phyloP scores from a whole-genome alignment of 2,797 vertebrate species.

The Ispidina picta region DNA sequence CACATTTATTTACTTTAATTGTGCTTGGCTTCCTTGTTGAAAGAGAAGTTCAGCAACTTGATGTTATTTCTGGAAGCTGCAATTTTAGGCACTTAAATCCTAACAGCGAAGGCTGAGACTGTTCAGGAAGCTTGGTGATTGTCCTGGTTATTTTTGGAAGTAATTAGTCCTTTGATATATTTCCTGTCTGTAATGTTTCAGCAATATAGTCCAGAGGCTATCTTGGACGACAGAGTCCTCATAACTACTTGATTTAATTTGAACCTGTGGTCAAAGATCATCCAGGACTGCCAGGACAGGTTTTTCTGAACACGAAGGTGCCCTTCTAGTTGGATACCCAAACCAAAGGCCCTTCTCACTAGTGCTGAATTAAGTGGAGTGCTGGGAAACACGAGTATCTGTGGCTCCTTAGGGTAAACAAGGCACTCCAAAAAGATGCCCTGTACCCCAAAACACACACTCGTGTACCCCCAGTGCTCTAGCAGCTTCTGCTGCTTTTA shows the following conservation, averaged over 20 bases:
- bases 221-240: not conserved
- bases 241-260: constrained; percentile 8
- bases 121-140: not conserved
- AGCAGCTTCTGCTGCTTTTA: not conserved
- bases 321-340: not conserved
- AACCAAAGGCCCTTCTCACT: not conserved
- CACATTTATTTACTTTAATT: constrained; percentile 15
- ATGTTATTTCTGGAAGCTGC: constrained; percentile 9
- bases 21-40: not conserved
- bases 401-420: not conserved
- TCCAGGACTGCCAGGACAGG: not conserved
- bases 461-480: not conserved
- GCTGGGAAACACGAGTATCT: not conserved
- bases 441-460: not conserved
- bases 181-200: not conserved
- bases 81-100: constrained; percentile 13
- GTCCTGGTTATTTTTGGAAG: constrained; percentile 6
- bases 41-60: constrained; percentile 17
- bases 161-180: constrained; percentile 35
- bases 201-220: constrained; percentile 7
- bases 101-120: not conserved
- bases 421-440: not conserved
- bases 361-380: not conserved
- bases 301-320: not conserved
- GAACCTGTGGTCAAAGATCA: not conserved